Evolutionary conservation across 1,140 invertebrate species (phyloP).

Genomic region (Berghia stephanieae): DNA sequence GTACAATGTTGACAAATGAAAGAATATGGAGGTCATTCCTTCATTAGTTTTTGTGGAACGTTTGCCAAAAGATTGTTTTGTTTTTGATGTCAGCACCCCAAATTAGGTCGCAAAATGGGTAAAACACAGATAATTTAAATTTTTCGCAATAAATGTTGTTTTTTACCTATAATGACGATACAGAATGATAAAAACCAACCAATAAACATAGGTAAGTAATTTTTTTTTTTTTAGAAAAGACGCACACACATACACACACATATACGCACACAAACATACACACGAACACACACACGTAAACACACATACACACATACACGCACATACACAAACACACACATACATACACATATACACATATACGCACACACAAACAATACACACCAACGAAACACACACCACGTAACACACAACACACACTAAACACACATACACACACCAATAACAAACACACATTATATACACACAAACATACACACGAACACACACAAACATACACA

Average conservation of each 20-base stretch:
- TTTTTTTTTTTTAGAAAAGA: too few relatives aligned
- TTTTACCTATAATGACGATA: too few relatives aligned
- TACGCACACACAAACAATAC: not conserved
- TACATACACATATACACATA: conserved; percentile 5
- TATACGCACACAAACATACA: too few relatives aligned
- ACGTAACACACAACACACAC: not conserved
- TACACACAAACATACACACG: too few relatives aligned
- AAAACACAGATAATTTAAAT: not conserved
- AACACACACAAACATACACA: not conserved
- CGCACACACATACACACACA: too few relatives aligned
- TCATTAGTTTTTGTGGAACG: too few relatives aligned
- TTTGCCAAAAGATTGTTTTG: too few relatives aligned
- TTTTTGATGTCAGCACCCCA: too few relatives aligned
- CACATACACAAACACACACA: conserved; percentile 14
- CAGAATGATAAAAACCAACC: too few relatives aligned
- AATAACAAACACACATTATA: not conserved
- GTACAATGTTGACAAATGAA: too few relatives aligned
- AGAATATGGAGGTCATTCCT: too few relatives aligned
- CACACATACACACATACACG: conserved; percentile 2
- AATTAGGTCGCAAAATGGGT: too few relatives aligned
- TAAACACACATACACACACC: not conserved
- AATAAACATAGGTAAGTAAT: not conserved
- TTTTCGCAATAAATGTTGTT: not conserved
- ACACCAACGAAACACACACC: not conserved
- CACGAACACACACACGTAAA: conserved; percentile 4